These are phyloP conservation scores for Volucella bombylans DNA, from an alignment of 2,888 invertebrate genomes.

Conservation along the genomic window DNA sequence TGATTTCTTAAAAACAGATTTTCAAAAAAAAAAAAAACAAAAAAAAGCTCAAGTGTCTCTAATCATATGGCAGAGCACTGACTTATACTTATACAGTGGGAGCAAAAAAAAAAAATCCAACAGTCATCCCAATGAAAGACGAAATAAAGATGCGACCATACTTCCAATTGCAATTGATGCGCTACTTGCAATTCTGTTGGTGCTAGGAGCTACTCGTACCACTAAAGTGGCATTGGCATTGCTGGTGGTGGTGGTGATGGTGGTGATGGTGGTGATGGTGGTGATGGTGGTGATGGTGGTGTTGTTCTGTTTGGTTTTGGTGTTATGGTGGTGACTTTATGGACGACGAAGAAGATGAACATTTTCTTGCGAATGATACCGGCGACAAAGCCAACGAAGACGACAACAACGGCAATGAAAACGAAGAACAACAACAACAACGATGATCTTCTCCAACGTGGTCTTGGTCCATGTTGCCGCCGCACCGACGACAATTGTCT, in stretches of 20 bases:
- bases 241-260: slow-evolving; percentile 20
- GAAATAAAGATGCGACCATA: slow-evolving; percentile 74
- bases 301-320: not conserved
- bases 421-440: slow-evolving; percentile 11
- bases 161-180: slow-evolving; percentile 74
- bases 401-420: slow-evolving; percentile 30
- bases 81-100: slow-evolving; percentile 27
- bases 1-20: too few species aligned
- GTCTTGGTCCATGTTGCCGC: slow-evolving; percentile 67
- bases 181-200: slow-evolving; percentile 54
- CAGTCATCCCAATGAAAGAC: slow-evolving; percentile 60
- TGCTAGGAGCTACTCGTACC: slow-evolving; percentile 59
- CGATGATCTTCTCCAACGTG: slow-evolving; percentile 47
- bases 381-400: not conserved
- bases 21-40: too few species aligned
- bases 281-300: slow-evolving; percentile 12
- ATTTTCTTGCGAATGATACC: slow-evolving; percentile 12
- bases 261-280: slow-evolving; percentile 29
- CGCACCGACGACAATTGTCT: slow-evolving; percentile 80
- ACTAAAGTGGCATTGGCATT: slow-evolving; percentile 8
- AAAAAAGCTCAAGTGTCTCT: too few species aligned
- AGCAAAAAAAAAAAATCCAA: slow-evolving; percentile 25
- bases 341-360: slow-evolving; percentile 58
- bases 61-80: too few species aligned
- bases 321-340: slow-evolving; percentile 66